Base-by-base conservation (phyloP, 2,797 vertebrate species). In the Peromyscus attwateri region DNA sequence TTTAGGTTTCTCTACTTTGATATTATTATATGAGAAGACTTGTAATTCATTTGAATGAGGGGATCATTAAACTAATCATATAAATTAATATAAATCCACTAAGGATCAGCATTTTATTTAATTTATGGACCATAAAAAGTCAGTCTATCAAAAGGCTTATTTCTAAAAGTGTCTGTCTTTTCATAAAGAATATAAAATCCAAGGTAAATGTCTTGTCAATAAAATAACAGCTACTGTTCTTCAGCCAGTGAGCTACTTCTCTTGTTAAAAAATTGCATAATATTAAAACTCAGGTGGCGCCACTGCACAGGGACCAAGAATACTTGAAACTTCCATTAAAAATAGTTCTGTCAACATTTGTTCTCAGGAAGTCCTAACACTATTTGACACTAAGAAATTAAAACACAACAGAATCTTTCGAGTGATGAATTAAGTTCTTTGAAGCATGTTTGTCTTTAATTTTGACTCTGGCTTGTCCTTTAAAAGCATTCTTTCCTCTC, bases 281-380 rank as follows among this genome's bases (percentile, higher is more conserved):
- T 25, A 34, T 27, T 40, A 76, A 40, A n/a, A 81, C 8, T 80
- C 77, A 84, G 34, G 23, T 94, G 37, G 25, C 10, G 52, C 10
- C 8, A 52, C 46, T 17, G 68, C 34, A 60, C 77, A 70, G 4
- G 83, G 2, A 71, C 11, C 1, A 82, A 77, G 27, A 83, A 37
- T 49, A 87, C 60, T 89, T 87, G 62, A 77, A 40, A 49, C 1
- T 70, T 62, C 43, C 34, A 60, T 62, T 92, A 17, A 87, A 62
- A 49, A 25, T 21, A 77, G 6, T 57, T 85, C 3, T 71, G 25
- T 79, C 29, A 90, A 46, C 2, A 52, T 88, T 90, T 70, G 11
- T 57, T 93, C 66, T 82, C 89, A 13, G 46, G n/a, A 49, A 64
- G 37, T 62, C 37, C 85, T 7, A 96, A 70, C n/a, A 94, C 70